A percentile compares a stretch with the other conserved stretches of the same genome.
Evolutionary conservation across 2,888 invertebrate genomes (phyloP).

Genomic region (Aporophyla nigra): DNA sequence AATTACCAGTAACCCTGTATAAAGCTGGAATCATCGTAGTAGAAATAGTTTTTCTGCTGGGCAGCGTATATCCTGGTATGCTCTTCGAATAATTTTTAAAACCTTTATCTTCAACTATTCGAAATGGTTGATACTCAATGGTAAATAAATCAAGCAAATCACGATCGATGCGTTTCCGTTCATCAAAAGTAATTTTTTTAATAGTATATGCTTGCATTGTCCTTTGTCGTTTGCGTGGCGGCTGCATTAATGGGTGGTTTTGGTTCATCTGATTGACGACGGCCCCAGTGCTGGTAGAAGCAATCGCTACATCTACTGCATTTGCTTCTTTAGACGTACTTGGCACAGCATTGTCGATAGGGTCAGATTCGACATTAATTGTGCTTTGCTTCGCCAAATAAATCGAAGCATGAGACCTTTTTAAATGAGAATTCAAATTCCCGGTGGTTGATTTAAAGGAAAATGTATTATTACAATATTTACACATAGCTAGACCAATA

Average conservation of each 20-base stretch:
- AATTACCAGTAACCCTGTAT: not conserved
- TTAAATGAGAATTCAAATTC: too few relatives aligned
- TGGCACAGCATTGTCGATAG: too few relatives aligned
- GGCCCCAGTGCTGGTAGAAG: too few relatives aligned
- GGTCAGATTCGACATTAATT: too few relatives aligned
- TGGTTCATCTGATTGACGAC: not conserved
- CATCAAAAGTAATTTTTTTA: not conserved
- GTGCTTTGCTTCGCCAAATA: too few relatives aligned
- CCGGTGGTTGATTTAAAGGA: too few relatives aligned
- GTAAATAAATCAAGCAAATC: slow-evolving; percentile 11
- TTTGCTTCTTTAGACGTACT: too few relatives aligned
- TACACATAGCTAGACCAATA: too few relatives aligned
- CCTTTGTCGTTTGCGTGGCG: too few relatives aligned
- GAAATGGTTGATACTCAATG: slow-evolving; percentile 3
- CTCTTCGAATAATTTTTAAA: not conserved
- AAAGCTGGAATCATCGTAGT: slow-evolving; percentile 10
- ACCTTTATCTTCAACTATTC: slow-evolving; percentile 1
- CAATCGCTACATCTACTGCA: too few relatives aligned
- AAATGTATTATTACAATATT: too few relatives aligned
- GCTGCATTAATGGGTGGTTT: not conserved
- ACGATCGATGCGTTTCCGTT: slow-evolving; percentile 4
- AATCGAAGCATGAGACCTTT: too few relatives aligned
- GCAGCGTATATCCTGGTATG: slow-evolving; percentile 1
- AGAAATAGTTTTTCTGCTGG: slow-evolving; percentile 1
- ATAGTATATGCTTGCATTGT: not conserved